A percentile compares a stretch with the other conserved stretches of the same genome.
phyloP scores from a whole-genome alignment of 2,113 vertebrate genomes.

The Axis porcinus region DNA sequence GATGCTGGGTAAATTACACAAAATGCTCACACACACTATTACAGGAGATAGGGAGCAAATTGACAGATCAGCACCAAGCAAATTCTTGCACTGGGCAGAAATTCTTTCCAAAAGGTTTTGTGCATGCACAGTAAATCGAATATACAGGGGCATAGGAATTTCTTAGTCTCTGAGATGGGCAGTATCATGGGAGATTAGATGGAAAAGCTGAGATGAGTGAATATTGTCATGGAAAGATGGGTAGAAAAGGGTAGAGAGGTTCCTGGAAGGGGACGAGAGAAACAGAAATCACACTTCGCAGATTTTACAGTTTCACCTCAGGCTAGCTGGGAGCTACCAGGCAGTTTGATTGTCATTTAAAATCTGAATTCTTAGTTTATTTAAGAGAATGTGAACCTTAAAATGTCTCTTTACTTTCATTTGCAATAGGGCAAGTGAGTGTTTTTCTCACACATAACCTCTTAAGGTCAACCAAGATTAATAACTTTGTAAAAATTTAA shows the following conservation, averaged over 20 bases:
- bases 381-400: slow-evolving; percentile 4
- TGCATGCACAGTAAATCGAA: not conserved
- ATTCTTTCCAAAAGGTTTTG: not conserved
- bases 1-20: not conserved
- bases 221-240: not conserved
- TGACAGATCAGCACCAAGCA: not conserved
- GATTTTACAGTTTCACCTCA: slow-evolving; percentile 45
- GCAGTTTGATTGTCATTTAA: not conserved
- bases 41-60: not conserved
- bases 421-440: not conserved
- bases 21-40: not conserved
- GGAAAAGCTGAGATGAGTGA: not conserved
- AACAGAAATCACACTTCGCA: not conserved
- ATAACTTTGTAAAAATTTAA: not conserved
- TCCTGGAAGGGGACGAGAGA: not conserved
- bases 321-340: not conserved
- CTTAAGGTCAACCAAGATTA: not conserved
- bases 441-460: not conserved
- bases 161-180: not conserved
- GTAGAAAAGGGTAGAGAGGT: not conserved
- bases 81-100: not conserved
- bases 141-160: not conserved
- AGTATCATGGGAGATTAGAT: not conserved
- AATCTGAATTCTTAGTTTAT: slow-evolving; percentile 30
- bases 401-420: not conserved